Percentiles rank a stretch among this genome's conserved stretches.
phyloP scores from a whole-genome alignment of 2,113 vertebrate genomes.

The Procapra przewalskii region DNA sequence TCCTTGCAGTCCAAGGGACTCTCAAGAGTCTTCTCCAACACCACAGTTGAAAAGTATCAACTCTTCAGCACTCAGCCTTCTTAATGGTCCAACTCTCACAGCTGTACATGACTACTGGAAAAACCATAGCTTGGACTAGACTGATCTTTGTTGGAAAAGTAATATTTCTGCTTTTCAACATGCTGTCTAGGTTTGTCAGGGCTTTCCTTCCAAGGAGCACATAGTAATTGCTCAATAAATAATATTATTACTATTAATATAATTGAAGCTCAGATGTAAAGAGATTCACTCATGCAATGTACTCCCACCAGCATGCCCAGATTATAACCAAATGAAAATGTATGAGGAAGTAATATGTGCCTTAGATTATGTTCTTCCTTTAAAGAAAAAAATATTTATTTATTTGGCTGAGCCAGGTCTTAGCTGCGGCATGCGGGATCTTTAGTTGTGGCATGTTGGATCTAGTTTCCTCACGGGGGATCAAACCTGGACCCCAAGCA shows the following conservation, averaged over 20 bases:
- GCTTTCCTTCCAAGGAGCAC: neutral
- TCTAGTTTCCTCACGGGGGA: neutral
- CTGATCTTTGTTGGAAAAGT: neutral
- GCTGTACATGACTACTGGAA: neutral
- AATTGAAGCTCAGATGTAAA: neutral
- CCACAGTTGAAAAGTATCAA: neutral
- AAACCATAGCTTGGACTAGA: neutral
- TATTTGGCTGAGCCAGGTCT: neutral
- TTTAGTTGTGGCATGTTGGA: neutral
- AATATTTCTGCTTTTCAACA: neutral
- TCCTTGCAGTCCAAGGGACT: neutral
- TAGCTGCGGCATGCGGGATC: neutral
- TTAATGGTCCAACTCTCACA: neutral
- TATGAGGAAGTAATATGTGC: neutral
- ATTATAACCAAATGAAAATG: neutral
- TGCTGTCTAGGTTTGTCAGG: neutral
- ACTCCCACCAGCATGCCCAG: neutral
- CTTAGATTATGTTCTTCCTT: neutral
- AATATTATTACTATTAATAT: too few species aligned
- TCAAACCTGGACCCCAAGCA: neutral
- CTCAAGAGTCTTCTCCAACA: neutral
- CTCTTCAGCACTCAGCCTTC: neutral
- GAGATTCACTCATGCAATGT: neutral
- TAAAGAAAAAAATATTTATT: neutral
- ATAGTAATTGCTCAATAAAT: neutral